phyloP scores from a whole-genome alignment of 2,888 invertebrate genomes.

The Lysandra coridon region DNA sequence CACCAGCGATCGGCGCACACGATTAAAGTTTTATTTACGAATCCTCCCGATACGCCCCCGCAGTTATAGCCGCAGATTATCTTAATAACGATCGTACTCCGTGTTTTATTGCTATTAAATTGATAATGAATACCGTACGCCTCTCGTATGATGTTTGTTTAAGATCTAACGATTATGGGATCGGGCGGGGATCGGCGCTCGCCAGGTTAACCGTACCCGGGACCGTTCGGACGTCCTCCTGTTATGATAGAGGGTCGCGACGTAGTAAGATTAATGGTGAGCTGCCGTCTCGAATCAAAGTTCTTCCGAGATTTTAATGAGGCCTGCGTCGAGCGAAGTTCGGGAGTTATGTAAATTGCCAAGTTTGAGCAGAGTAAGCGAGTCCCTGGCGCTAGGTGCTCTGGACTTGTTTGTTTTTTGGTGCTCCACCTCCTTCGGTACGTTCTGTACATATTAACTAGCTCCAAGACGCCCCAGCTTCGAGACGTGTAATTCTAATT shows the following conservation, averaged over 20 bases:
- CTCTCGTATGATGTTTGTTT: constrained; percentile 7
- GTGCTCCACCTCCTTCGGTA: background rate
- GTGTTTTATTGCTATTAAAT: constrained; percentile 29
- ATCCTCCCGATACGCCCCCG: constrained; percentile 43
- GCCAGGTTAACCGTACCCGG: background rate
- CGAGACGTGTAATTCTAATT: background rate
- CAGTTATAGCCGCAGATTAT: constrained; percentile 45
- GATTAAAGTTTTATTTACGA: constrained; percentile 63
- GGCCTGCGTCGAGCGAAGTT: constrained; percentile 64
- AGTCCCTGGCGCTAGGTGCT: constrained; percentile 35
- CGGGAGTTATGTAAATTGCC: constrained; percentile 62
- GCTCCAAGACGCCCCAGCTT: background rate
- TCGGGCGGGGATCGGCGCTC: background rate
- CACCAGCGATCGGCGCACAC: constrained; percentile 63
- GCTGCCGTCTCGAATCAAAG: constrained; percentile 70
- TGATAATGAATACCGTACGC: constrained; percentile 19
- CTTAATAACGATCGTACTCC: constrained; percentile 25
- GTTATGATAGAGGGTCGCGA: constrained; percentile 8
- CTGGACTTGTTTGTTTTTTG: constrained; percentile 34
- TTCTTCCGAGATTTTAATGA: constrained; percentile 70
- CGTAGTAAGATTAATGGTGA: constrained; percentile 67
- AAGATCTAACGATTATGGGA: constrained; percentile 32
- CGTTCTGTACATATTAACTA: constrained; percentile 6
- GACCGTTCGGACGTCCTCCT: background rate
- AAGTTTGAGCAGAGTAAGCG: constrained; percentile 50